phyloP scores from a whole-genome alignment of 2,113 vertebrate genomes.

The Alectura lathami region DNA sequence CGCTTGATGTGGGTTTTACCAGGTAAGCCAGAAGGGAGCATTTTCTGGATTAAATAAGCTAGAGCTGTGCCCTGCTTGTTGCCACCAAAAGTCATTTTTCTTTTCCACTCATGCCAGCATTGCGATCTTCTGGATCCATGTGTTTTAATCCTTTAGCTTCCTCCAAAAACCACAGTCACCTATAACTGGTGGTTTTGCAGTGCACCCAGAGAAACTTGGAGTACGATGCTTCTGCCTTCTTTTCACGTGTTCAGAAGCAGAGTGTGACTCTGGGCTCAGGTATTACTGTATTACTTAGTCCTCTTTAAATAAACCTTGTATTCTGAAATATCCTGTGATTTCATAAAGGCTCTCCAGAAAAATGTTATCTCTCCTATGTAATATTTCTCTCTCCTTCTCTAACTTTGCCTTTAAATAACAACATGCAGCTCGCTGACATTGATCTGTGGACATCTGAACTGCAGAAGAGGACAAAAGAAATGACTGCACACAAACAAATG shows the following conservation, averaged over 20 bases:
- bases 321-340: neutral
- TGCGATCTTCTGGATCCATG: neutral
- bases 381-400: neutral
- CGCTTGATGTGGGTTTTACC: neutral
- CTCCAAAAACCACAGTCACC: neutral
- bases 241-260: neutral
- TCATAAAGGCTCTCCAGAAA: neutral
- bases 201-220: neutral
- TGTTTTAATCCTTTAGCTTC: neutral
- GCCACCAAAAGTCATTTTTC: neutral
- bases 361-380: neutral
- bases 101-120: neutral
- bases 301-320: neutral
- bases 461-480: neutral
- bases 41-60: neutral
- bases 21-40: accelerated
- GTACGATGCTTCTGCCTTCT: neutral
- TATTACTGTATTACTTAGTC: neutral
- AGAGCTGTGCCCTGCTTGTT: neutral
- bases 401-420: neutral
- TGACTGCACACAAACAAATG: neutral
- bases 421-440: neutral
- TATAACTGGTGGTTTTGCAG: neutral
- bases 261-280: neutral
- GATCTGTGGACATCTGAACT: neutral